Evolutionary conservation across 2,888 invertebrate genomes (phyloP), one percentile per base, ranked within the genome.

Genomic region (Apodemia duryi): DNA sequence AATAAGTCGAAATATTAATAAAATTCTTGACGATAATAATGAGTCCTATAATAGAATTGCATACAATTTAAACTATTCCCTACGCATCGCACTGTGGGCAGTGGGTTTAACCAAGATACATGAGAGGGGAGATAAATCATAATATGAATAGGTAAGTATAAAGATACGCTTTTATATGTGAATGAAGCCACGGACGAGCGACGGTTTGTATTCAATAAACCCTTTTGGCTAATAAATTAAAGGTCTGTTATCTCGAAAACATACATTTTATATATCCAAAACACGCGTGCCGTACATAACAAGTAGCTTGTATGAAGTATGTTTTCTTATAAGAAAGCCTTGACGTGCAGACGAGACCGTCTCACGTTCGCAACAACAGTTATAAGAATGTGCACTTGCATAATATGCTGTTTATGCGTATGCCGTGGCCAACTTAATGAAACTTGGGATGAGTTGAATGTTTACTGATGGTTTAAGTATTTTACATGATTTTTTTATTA

Each of bases 331-430:
- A 57, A 32, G 13, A 11, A 57, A 57, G 32, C 13, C 57, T 32
- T 29, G 57, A 13, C 57, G 35, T 7, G 60, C 60, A n/a, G n/a
- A 57, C 57, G 57, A 60, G 35, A 60, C 32, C 7, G 13, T 60
- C 35, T 60, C 60, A 60, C 60, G 35, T 60, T 32, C 32, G 6
- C 60, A 32, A 35, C 60, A 35, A 60, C 60, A 60, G 60, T 60
- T 60, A 60, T 35, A 60, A 60, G 60, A 60, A 60, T 60, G 60
- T 60, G 60, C 60, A 32, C 60, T 60, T 60, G 60, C 60, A 60
- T 60, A 60, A 60, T 29, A 13, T 60, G 60, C 32, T 60, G 35
- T 35, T 60, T 60, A 60, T 60, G 60, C 32, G 60, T 32, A 32
- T 13, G n/a, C 60, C 32, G 60, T 35, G 32, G 32, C 32, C 13